These are phyloP conservation scores for Xyrichtys novacula DNA, from an alignment of 2,797 vertebrate genomes.

Conservation along the genomic window DNA sequence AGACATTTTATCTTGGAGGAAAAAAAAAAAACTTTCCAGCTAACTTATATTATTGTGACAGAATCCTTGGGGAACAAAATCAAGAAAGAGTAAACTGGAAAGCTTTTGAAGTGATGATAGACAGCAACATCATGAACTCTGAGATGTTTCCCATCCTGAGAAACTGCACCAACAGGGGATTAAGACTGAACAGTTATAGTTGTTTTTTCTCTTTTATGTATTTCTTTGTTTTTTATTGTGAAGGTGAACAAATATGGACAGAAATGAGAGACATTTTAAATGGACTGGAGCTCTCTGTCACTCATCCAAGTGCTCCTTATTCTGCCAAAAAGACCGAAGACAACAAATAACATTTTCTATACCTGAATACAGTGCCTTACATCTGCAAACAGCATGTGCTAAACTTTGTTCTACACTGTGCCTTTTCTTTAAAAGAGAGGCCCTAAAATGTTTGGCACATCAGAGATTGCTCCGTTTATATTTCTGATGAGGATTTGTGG, in stretches of 20 bases:
- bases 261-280: constrained; percentile 50
- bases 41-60: constrained; percentile 46
- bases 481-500: constrained; percentile 27
- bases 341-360: constrained; percentile 39
- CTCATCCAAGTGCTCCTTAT: constrained; percentile 38
- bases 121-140: constrained; percentile 16
- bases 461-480: constrained; percentile 30
- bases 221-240: constrained; percentile 59
- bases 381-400: constrained; percentile 31
- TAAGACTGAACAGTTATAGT: constrained; percentile 75
- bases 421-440: constrained; percentile 48
- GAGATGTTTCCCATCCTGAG: constrained; percentile 45
- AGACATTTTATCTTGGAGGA: constrained; percentile 45
- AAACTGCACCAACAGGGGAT: constrained; percentile 51
- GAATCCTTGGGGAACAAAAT: constrained; percentile 44
- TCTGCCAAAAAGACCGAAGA: constrained; percentile 42
- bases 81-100: constrained; percentile 48
- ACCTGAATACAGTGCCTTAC: constrained; percentile 62
- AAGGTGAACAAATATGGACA: constrained; percentile 78
- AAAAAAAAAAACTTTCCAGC: constrained; percentile 12
- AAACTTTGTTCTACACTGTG: constrained; percentile 42
- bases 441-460: constrained; percentile 21
- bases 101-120: constrained; percentile 23
- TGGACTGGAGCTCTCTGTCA: constrained; percentile 49
- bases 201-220: constrained; percentile 52